phyloP scores from a whole-genome alignment of 2,888 invertebrate species.

The Stenolophus ochropezus region DNA sequence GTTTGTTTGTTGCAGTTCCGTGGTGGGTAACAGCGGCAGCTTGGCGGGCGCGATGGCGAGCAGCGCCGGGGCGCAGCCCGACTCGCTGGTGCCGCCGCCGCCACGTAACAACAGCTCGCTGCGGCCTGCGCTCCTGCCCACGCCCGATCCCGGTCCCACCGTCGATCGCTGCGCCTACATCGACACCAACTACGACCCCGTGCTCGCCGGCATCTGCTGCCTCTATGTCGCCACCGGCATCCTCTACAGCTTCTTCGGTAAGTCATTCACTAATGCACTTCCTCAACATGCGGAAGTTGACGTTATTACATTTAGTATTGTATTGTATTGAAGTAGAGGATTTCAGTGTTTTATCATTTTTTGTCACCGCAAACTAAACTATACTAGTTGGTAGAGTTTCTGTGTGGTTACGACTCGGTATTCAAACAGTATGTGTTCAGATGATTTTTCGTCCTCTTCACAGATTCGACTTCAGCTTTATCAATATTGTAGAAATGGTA shows the following conservation, averaged over 20 bases:
- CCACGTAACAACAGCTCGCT: slow-evolving; percentile 73
- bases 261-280: slow-evolving; percentile 69
- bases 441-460: no score
- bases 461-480: no score
- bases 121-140: slow-evolving; percentile 64
- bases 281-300: no score
- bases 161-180: slow-evolving; percentile 76
- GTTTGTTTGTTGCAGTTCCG: slow-evolving; percentile 23
- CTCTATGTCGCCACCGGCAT: slow-evolving; percentile 88
- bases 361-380: no score
- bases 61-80: slow-evolving; percentile 74
- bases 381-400: no score
- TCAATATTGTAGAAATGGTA: no score
- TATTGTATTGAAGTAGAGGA: no score
- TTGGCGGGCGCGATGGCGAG: slow-evolving; percentile 25
- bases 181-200: slow-evolving; percentile 80
- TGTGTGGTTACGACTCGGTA: no score
- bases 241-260: slow-evolving; percentile 89
- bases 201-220: slow-evolving; percentile 80
- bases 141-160: slow-evolving; percentile 67
- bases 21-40: slow-evolving; percentile 12
- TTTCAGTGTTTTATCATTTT: no score
- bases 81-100: slow-evolving; percentile 75
- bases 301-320: no score
- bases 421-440: no score